phyloP scores from a whole-genome alignment of 2,888 invertebrate genomes.

The Pammene fasciana region DNA sequence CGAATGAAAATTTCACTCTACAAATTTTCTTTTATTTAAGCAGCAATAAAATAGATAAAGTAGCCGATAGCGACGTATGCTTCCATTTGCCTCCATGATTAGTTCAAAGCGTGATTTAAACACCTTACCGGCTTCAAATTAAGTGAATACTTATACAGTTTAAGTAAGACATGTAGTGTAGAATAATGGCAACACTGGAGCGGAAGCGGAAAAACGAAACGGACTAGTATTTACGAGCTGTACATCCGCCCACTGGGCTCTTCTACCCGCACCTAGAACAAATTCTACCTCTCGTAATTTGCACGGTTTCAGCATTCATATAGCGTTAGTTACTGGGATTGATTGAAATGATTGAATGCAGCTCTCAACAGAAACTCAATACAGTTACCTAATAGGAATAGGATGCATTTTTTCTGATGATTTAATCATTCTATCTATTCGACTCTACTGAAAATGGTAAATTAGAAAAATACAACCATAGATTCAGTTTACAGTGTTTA shows the following conservation, averaged over 20 bases:
- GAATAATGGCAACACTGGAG: conserved; percentile 72
- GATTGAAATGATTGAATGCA: neutral
- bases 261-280: conserved; percentile 52
- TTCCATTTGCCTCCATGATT: conserved; percentile 35
- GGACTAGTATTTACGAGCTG: conserved; percentile 79
- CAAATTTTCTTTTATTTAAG: conserved; percentile 3
- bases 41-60: conserved; percentile 32
- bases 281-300: conserved; percentile 55
- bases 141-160: conserved; percentile 64
- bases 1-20: neutral
- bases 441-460: too few relatives aligned
- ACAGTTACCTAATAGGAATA: too few relatives aligned
- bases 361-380: neutral
- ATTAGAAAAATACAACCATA: too few relatives aligned
- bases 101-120: conserved; percentile 42
- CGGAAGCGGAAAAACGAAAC: conserved; percentile 81
- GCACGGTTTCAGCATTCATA: neutral
- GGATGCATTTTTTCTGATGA: too few relatives aligned
- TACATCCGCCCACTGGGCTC: conserved; percentile 73
- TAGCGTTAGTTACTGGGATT: neutral
- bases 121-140: conserved; percentile 58
- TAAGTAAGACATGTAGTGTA: conserved; percentile 74
- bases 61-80: conserved; percentile 37
- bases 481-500: too few relatives aligned
- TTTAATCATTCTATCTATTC: too few relatives aligned